Base-by-base conservation (phyloP, 2,888 invertebrate genomes). In the Scrobipalpa costella region DNA sequence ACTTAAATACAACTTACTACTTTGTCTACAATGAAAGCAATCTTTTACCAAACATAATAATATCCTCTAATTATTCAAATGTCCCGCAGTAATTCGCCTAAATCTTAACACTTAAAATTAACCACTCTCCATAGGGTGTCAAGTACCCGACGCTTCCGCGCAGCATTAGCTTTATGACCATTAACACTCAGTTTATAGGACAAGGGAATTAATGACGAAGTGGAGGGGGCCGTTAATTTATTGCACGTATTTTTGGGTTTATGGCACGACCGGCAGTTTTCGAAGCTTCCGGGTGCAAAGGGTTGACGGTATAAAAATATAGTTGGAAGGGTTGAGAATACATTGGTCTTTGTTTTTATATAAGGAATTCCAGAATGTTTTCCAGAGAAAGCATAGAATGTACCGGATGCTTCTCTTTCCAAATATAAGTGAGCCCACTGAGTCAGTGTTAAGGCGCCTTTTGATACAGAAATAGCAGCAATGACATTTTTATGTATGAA, bases 231-330 rank as follows among this genome's bases (percentile, higher is more conserved):
- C 49, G 15, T 63, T 63, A 63, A 63, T 63, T 63, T 63, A 63
- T 62, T 34, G 55, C 36, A 19, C 19, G 40, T 49, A n/a, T 63
- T 63, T 63, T 63, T 63, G 58, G 63, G 58, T 63, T 63, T 63
- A 63, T 63, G 58, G 58, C 58, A 3, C 50, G 50, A 13, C 7
- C 17, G 49, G 5, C 21, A 11, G 13, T 21, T 52, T 21, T 21
- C 13, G 2, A 2, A 7, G 50, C 50, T 52, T 52, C 50, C 50
- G 50, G 50, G 50, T 2, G 9, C 50, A 21, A 21, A 52, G 21
- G 50, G 21, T 27, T 21, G 21, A 27, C 3, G 21, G 1, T 13
- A 13, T 13, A 6, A 6, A 21, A 11, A 19, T 11, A 13, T 8
- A n/a, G n/a, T 44, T 9, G 44, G 44, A 44, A 15, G 44, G 11